These are phyloP conservation scores for Ostrea denselamellosa DNA, from an alignment of 1,140 invertebrate genomes.

Conservation along the genomic window DNA sequence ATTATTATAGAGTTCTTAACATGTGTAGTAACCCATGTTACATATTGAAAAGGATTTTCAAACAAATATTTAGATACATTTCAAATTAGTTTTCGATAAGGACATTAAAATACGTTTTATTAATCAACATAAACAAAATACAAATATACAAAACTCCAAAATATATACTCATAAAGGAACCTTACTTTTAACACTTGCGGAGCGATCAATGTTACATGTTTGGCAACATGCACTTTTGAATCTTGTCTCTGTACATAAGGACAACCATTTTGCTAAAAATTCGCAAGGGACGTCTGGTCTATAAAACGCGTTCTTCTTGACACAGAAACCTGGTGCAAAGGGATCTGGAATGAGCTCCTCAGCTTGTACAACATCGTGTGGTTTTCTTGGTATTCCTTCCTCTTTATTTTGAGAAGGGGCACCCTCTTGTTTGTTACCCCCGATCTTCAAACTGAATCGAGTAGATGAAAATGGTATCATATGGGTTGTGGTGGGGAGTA, in stretches of 20 bases:
- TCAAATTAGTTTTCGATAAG: not conserved
- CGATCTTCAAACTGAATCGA: slow-evolving; percentile 16
- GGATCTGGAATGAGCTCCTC: slow-evolving; percentile 16
- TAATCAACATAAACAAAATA: not conserved
- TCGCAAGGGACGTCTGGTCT: slow-evolving; percentile 31
- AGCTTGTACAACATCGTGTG: not conserved
- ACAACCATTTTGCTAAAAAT: slow-evolving; percentile 44
- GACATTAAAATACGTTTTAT: not conserved
- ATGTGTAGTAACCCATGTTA: too few relatives aligned
- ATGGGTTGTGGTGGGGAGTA: not conserved
- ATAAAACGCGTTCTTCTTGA: slow-evolving; percentile 11
- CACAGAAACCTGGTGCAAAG: not conserved
- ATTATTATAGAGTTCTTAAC: too few relatives aligned
- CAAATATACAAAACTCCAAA: not conserved
- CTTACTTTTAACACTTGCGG: slow-evolving; percentile 20
- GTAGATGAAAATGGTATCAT: slow-evolving; percentile 34
- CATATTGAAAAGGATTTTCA: too few relatives aligned
- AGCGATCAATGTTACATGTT: slow-evolving; percentile 32
- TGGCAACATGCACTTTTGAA: slow-evolving; percentile 36
- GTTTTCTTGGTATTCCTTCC: not conserved
- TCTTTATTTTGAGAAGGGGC: not conserved
- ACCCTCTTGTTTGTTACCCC: not conserved
- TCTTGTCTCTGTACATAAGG: slow-evolving; percentile 31
- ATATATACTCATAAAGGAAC: not conserved
- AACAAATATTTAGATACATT: too few relatives aligned